A percentile compares a stretch with the other conserved stretches of the same genome.
Conservation (phyloP, 2,113 vertebrate species). For the Strix uralensis region DNA sequence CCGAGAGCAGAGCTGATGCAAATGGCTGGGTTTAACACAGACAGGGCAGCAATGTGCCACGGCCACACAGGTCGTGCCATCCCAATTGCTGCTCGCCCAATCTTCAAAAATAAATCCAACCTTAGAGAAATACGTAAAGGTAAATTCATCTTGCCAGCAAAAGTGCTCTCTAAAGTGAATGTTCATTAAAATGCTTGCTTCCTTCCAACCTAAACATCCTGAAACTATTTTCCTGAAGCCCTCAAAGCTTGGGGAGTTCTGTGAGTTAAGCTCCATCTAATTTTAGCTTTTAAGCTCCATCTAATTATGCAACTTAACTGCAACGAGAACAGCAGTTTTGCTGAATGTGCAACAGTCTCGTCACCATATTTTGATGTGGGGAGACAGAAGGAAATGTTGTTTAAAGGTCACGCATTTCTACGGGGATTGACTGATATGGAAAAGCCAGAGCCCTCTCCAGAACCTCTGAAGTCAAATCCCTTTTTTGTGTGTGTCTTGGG, state of each 20-base stretch:
- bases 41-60: background rate
- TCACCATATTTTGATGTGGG: background rate
- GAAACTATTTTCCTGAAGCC: background rate
- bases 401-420: background rate
- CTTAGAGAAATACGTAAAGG: background rate
- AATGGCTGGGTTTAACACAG: background rate
- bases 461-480: background rate
- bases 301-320: background rate
- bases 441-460: background rate
- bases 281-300: background rate
- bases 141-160: background rate
- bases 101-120: background rate
- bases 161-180: background rate
- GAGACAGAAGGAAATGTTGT: background rate
- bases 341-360: background rate
- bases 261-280: background rate
- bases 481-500: background rate
- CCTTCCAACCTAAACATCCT: background rate
- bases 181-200: fast-evolving
- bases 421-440: background rate
- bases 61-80: background rate
- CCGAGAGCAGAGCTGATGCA: background rate
- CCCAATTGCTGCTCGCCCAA: background rate
- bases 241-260: background rate
- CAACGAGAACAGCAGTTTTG: background rate